Evolutionary conservation across 2,888 invertebrate genomes (phyloP).

Genomic region (Lithosia quadra): DNA sequence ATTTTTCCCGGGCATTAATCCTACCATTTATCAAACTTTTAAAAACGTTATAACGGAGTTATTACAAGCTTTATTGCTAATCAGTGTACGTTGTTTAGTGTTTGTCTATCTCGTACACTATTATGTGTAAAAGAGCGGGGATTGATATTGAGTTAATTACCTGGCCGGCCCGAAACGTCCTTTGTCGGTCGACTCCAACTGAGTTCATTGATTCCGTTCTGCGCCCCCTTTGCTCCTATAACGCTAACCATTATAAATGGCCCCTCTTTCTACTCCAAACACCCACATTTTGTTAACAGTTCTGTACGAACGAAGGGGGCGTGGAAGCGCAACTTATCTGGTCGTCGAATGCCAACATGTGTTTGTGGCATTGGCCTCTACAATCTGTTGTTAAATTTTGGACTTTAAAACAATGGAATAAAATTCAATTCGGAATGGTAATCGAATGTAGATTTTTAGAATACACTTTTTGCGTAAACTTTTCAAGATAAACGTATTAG

Average conservation of each 20-base stretch:
- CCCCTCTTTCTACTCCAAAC: constrained; percentile 48
- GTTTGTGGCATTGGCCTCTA: constrained; percentile 81
- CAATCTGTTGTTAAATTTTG: constrained; percentile 58
- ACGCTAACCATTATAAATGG: constrained; percentile 63
- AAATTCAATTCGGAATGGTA: constrained; percentile 36
- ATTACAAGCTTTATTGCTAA: constrained; percentile 36
- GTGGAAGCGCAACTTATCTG: constrained; percentile 63
- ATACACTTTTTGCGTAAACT: constrained; percentile 60
- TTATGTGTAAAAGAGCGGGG: constrained; percentile 66
- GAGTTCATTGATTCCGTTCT: constrained; percentile 86
- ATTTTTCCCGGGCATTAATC: not conserved
- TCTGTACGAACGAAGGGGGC: constrained; percentile 46
- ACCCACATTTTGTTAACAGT: constrained; percentile 41
- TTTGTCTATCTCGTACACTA: constrained; percentile 50
- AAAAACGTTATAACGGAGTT: constrained; percentile 20
- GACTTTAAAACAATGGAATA: constrained; percentile 53
- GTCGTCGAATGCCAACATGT: constrained; percentile 75
- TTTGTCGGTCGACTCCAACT: constrained; percentile 81
- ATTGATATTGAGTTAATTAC: constrained; percentile 85
- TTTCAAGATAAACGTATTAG: constrained; percentile 46
- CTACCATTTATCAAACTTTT: constrained; percentile 13
- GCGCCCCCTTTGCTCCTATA: constrained; percentile 77
- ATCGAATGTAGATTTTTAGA: constrained; percentile 59
- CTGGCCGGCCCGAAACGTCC: constrained; percentile 82
- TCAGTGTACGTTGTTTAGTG: constrained; percentile 32